Conservation (phyloP, 2,888 invertebrate species). For the Phyllotreta striolata region DNA sequence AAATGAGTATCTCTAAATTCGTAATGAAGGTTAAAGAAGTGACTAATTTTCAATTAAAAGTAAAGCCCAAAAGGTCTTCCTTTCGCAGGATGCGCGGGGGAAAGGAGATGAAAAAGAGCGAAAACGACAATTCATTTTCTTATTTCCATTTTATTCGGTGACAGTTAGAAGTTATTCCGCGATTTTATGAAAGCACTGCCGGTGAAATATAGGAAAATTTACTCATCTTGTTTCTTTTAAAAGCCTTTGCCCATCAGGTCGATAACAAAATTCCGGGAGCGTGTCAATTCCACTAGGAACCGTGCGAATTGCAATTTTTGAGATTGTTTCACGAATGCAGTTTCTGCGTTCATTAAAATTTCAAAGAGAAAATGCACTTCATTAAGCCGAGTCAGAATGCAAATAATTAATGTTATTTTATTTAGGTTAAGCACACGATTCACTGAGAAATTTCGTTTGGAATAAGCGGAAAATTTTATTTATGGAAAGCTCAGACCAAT, state of each 20-base stretch:
- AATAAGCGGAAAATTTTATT: no score
- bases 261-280: slow-evolving; percentile 43
- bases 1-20: slow-evolving; percentile 12
- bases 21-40: slow-evolving; percentile 17
- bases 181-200: slow-evolving; percentile 52
- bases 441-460: no score
- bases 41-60: slow-evolving; percentile 23
- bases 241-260: slow-evolving; percentile 52
- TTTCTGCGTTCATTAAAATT: no score
- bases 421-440: no score
- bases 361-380: no score
- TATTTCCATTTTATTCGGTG: slow-evolving; percentile 53
- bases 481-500: slow-evolving; percentile 8
- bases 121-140: slow-evolving; percentile 56
- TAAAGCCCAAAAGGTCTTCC: slow-evolving; percentile 5
- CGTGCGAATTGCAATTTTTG: neutral
- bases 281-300: slow-evolving; percentile 16
- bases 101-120: slow-evolving; percentile 49
- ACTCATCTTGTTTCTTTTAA: slow-evolving; percentile 53
- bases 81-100: slow-evolving; percentile 5
- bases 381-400: no score
- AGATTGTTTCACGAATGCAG: no score
- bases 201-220: slow-evolving; percentile 46
- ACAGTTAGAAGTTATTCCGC: slow-evolving; percentile 54
- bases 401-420: no score